These are phyloP conservation scores for Vicugna pacos DNA, from an alignment of 2,113 vertebrate species.

Conservation along the genomic window DNA sequence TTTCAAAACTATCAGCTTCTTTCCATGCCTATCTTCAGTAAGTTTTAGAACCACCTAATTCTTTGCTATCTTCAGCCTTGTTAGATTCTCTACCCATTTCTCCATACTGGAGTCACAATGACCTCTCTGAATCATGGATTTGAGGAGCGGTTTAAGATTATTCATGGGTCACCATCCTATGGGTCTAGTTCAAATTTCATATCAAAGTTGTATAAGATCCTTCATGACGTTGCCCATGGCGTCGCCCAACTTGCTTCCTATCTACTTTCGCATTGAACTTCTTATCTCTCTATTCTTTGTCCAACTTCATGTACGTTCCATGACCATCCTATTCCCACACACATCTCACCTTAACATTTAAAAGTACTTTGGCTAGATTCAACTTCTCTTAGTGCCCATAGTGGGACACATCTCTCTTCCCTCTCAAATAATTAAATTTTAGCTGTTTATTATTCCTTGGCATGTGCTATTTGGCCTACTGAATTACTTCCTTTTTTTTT, in stretches of 20 bases:
- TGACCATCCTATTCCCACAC: background rate
- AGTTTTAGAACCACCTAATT: background rate
- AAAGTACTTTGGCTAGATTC: background rate
- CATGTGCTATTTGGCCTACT: background rate
- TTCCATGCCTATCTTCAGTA: background rate
- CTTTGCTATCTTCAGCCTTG: background rate
- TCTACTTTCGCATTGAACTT: too few relatives aligned
- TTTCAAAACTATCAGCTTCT: background rate
- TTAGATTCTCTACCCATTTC: background rate
- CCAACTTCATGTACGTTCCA: background rate
- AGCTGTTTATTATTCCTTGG: background rate
- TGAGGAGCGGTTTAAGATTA: background rate
- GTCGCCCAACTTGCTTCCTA: background rate
- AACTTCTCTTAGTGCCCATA: background rate
- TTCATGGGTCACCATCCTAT: background rate
- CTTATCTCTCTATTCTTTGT: background rate
- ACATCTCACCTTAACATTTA: background rate
- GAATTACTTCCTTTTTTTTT: background rate
- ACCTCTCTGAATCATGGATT: background rate
- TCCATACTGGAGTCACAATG: background rate
- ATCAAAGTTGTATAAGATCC: background rate
- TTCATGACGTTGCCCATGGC: background rate
- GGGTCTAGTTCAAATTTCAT: background rate
- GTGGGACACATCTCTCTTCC: background rate
- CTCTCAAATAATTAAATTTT: background rate